These are phyloP conservation scores for Dichetophora obliterata DNA, from an alignment of 2,888 invertebrate species.

Conservation along the genomic window DNA sequence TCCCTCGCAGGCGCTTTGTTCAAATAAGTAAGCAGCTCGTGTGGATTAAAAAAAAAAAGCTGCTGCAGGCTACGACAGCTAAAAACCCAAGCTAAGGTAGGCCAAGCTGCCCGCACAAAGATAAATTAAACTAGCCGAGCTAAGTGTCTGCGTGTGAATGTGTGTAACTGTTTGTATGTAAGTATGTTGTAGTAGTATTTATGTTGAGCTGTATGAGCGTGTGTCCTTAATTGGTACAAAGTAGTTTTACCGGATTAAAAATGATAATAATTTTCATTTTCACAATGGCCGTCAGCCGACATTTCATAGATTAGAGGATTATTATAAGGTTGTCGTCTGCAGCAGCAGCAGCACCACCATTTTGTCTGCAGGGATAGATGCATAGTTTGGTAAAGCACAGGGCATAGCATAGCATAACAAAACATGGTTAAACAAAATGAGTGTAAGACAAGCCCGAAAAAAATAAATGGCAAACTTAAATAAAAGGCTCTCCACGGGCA, in stretches of 20 bases:
- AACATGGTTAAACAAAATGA: background rate
- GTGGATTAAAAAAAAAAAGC: too few species aligned
- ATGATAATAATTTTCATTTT: slow-evolving; percentile 53
- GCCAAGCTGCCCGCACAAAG: too few species aligned
- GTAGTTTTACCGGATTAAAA: slow-evolving; percentile 52
- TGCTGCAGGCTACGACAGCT: too few species aligned
- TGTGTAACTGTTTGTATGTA: background rate
- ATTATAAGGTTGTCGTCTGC: slow-evolving; percentile 47
- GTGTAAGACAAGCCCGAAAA: background rate
- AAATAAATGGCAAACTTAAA: slow-evolving; percentile 4
- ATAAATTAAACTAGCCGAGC: too few species aligned
- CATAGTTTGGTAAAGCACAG: background rate
- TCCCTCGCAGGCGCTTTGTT: too few species aligned
- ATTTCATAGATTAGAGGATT: slow-evolving; percentile 50
- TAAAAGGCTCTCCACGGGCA: too few species aligned
- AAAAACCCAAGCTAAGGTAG: too few species aligned
- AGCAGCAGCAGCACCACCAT: background rate
- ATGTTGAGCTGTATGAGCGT: slow-evolving; percentile 6
- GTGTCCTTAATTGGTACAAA: slow-evolving; percentile 52
- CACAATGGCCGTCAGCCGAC: slow-evolving; percentile 48
- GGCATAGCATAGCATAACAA: background rate
- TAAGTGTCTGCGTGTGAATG: background rate
- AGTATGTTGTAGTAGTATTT: background rate
- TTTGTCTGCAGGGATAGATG: background rate
- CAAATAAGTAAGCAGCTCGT: too few species aligned